phyloP scores from a whole-genome alignment of 2,888 invertebrate genomes.

The Tillus elongatus region DNA sequence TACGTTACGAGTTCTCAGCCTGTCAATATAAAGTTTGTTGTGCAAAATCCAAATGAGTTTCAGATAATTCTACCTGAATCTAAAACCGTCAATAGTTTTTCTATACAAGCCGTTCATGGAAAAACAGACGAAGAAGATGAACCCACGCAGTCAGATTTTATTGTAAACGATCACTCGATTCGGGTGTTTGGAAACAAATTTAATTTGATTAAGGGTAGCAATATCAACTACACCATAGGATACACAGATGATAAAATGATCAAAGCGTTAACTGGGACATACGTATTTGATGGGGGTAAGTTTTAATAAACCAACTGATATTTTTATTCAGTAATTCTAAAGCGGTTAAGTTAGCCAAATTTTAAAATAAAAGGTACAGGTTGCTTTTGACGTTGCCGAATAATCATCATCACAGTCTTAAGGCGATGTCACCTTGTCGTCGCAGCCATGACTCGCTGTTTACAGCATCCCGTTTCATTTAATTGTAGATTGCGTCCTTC shows the following conservation, averaged over 20 bases:
- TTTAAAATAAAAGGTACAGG: too few species aligned
- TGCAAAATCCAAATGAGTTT: slow-evolving; percentile 17
- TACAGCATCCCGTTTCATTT: too few species aligned
- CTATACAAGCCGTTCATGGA: slow-evolving; percentile 12
- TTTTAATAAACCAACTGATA: too few species aligned
- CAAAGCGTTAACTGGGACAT: slow-evolving; percentile 14
- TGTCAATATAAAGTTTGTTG: too few species aligned
- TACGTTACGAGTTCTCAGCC: too few species aligned
- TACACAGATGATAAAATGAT: slow-evolving; percentile 13
- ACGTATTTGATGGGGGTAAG: slow-evolving; percentile 18
- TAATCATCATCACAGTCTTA: too few species aligned
- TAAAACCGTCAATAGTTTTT: slow-evolving; percentile 9
- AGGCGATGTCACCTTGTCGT: too few species aligned
- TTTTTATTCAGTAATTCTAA: too few species aligned
- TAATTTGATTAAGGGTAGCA: slow-evolving; percentile 12
- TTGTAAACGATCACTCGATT: not conserved
- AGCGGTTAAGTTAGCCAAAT: too few species aligned
- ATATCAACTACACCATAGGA: slow-evolving; percentile 15
- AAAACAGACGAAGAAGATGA: slow-evolving; percentile 11
- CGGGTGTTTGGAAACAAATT: slow-evolving; percentile 10
- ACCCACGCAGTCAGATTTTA: slow-evolving; percentile 12
- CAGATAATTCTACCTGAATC: slow-evolving; percentile 15
- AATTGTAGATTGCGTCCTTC: too few species aligned
- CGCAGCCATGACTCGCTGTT: too few species aligned
- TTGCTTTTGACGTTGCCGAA: too few species aligned